A percentile compares a stretch with the other conserved stretches of the same genome.
phyloP scores from a whole-genome alignment of 1,140 invertebrate genomes.

The Sinonovacula constricta region DNA sequence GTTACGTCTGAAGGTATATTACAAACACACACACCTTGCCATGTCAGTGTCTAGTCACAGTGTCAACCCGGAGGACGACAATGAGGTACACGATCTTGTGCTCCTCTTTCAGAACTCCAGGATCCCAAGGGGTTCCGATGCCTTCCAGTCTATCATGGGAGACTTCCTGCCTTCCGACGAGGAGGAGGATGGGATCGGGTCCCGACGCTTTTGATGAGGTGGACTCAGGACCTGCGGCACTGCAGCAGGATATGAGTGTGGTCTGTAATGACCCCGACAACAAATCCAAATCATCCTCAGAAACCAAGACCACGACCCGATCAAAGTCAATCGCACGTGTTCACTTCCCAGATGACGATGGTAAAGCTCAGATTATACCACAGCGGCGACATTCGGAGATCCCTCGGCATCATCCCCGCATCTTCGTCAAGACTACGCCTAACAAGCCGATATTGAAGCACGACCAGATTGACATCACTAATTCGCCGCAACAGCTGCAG shows the following conservation, averaged over 20 bases:
- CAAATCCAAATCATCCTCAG: background rate
- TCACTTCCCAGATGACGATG: slow-evolving; percentile 32
- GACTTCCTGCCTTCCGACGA: slow-evolving; percentile 22
- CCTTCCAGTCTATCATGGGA: slow-evolving; percentile 31
- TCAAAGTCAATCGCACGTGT: slow-evolving; percentile 33
- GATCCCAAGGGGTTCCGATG: slow-evolving; percentile 38
- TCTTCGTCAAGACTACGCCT: slow-evolving; percentile 46
- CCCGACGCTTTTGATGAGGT: background rate
- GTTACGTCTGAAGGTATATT: too few species aligned
- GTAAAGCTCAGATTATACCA: slow-evolving; percentile 8
- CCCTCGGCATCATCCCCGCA: slow-evolving; percentile 15
- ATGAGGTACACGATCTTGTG: slow-evolving; percentile 41
- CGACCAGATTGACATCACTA: slow-evolving; percentile 28
- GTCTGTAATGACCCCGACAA: background rate
- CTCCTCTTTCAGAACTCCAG: slow-evolving; percentile 38
- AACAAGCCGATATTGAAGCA: slow-evolving; percentile 47
- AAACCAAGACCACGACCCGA: too few species aligned
- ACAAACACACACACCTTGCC: background rate
- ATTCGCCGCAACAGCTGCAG: too few species aligned
- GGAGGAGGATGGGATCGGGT: background rate
- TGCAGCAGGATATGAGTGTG: background rate
- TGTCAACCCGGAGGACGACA: background rate
- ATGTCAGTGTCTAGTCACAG: background rate
- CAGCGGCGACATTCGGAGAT: background rate
- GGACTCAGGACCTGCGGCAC: background rate